Percentiles rank a stretch among this genome's conserved stretches.
Evolutionary conservation across 2,113 vertebrate species (phyloP).

Genomic region (Saimiri boliviensis): DNA sequence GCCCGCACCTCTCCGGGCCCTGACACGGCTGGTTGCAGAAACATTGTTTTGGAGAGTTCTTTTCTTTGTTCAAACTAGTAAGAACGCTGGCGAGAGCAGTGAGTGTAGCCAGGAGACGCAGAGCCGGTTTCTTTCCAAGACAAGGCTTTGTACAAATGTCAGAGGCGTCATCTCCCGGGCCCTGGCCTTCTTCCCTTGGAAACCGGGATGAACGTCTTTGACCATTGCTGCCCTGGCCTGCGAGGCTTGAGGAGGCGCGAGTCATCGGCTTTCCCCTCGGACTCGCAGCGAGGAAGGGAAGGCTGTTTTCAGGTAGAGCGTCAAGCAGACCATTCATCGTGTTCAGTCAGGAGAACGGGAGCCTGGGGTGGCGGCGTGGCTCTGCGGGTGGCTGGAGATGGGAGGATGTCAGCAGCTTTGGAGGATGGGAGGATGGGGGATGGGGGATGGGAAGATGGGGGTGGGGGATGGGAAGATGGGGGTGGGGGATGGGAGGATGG

Average conservation of each 20-base stretch:
- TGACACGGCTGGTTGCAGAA: rapidly evolving
- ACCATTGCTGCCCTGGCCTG: background rate
- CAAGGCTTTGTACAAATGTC: background rate
- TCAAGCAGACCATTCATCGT: rapidly evolving
- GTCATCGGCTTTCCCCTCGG: background rate
- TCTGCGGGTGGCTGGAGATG: rapidly evolving
- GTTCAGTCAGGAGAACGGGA: rapidly evolving
- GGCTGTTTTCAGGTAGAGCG: background rate
- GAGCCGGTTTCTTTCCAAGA: background rate
- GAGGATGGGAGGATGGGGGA: no score
- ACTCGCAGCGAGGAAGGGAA: rapidly evolving
- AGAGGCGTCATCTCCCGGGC: rapidly evolving
- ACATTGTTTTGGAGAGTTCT: background rate
- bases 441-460: rapidly evolving
- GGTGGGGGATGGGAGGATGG: no score
- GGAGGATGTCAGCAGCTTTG: background rate
- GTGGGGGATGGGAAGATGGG: no score
- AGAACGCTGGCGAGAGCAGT: rapidly evolving
- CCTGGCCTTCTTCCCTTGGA: background rate
- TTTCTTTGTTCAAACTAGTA: background rate
- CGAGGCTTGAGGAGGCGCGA: background rate
- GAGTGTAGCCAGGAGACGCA: background rate
- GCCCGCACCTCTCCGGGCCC: rapidly evolving
- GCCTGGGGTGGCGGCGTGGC: no score
- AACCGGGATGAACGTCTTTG: background rate